phyloP scores from a whole-genome alignment of 2,797 vertebrate species.

The Premnoplex brunnescens region DNA sequence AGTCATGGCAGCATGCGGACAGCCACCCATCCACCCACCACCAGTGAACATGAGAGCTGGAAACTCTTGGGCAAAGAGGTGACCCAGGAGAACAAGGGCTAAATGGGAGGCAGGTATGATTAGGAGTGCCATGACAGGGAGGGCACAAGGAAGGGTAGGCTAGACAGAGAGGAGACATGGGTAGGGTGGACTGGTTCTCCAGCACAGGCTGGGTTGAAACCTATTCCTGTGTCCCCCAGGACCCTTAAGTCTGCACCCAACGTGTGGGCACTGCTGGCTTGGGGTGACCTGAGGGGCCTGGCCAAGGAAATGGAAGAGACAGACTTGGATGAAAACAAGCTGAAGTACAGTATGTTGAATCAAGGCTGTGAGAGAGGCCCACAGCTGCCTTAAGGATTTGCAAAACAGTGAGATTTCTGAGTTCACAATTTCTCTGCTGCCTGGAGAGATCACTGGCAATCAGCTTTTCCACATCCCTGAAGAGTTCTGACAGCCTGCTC shows the following conservation, averaged over 20 bases:
- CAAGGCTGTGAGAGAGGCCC: background rate
- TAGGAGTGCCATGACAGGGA: background rate
- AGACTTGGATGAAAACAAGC: background rate
- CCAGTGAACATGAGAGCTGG: fast-evolving
- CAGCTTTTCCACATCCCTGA: background rate
- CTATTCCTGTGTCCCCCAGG: background rate
- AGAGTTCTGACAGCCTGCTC: background rate
- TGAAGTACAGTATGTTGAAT: background rate
- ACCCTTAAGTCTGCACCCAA: background rate
- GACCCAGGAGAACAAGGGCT: background rate
- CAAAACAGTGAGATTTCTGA: background rate
- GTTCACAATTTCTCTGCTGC: background rate
- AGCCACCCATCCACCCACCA: too few relatives aligned
- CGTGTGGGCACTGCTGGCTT: background rate
- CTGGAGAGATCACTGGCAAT: background rate
- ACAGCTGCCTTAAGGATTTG: background rate
- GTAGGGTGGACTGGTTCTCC: background rate
- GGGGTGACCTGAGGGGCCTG: background rate
- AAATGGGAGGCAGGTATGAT: background rate
- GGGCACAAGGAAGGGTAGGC: background rate
- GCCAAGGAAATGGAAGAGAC: background rate
- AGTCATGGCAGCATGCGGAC: background rate
- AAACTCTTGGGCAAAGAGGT: background rate
- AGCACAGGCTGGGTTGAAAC: background rate
- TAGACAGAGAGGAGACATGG: background rate